These are phyloP conservation scores for Vidua chalybeata DNA, from an alignment of 2,113 vertebrate species.

Conservation along the genomic window DNA sequence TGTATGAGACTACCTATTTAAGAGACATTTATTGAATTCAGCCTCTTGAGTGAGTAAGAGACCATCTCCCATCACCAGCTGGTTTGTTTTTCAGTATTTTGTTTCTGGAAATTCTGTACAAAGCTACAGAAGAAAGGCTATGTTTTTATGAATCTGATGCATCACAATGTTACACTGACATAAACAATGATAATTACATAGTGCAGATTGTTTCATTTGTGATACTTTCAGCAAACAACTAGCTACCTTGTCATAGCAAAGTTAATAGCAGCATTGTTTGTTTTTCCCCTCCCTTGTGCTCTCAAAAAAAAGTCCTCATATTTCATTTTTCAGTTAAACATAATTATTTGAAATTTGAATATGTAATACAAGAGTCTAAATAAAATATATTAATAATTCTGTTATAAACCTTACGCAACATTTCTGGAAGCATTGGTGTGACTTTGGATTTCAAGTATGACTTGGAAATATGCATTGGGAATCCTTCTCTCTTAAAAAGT, in stretches of 20 bases:
- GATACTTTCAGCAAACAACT: background rate
- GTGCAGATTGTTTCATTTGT: fast-evolving
- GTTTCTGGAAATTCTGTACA: background rate
- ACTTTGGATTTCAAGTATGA: background rate
- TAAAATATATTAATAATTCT: background rate
- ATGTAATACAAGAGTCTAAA: background rate
- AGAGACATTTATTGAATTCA: background rate
- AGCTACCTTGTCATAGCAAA: background rate
- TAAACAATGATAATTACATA: background rate
- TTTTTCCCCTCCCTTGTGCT: background rate
- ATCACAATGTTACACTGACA: background rate
- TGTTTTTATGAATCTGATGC: background rate
- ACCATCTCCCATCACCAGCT: background rate
- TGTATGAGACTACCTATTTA: background rate
- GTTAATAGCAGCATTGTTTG: background rate
- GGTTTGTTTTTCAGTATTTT: background rate
- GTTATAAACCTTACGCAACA: background rate
- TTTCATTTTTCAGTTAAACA: background rate
- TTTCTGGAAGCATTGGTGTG: background rate
- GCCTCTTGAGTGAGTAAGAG: background rate
- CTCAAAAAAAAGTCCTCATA: background rate
- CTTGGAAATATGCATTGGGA: background rate
- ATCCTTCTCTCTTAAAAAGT: background rate
- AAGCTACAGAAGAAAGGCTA: background rate
- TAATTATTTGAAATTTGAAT: background rate